phyloP scores from a whole-genome alignment of 2,888 invertebrate species.

The Folsomia candida region DNA sequence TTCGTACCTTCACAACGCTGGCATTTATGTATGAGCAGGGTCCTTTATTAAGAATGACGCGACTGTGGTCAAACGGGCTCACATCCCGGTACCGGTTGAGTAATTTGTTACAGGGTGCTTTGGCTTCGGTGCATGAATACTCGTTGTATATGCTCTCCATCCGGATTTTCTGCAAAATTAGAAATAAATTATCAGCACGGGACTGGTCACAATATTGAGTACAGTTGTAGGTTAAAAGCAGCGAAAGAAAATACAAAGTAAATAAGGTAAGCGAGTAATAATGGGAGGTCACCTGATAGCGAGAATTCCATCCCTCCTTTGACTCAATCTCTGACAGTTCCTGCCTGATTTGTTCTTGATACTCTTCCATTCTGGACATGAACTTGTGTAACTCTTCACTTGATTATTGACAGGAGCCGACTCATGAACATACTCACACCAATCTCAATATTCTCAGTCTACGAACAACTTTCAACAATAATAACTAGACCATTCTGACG shows the following conservation, averaged over 20 bases:
- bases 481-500: too few species aligned
- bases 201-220: not conserved
- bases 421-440: too few species aligned
- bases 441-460: too few species aligned
- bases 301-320: constrained; percentile 67
- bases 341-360: constrained; percentile 59
- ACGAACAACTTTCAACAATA: too few species aligned
- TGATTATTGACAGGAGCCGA: too few species aligned
- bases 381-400: too few species aligned
- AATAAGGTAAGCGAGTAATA: too few species aligned
- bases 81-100: constrained; percentile 93
- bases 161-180: constrained; percentile 65
- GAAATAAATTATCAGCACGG: not conserved
- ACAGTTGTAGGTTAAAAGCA: too few species aligned
- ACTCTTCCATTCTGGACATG: constrained; percentile 44
- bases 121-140: constrained; percentile 64
- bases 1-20: constrained; percentile 73
- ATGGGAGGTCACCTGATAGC: constrained; percentile 76
- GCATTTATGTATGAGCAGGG: constrained; percentile 91
- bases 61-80: constrained; percentile 90
- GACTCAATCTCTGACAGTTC: constrained; percentile 71
- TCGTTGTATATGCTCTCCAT: constrained; percentile 64
- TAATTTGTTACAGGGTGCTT: constrained; percentile 72
- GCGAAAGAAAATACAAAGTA: too few species aligned
- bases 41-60: constrained; percentile 73